Base-by-base conservation (phyloP, 2,888 invertebrate species). In the Pheosia tremula region DNA sequence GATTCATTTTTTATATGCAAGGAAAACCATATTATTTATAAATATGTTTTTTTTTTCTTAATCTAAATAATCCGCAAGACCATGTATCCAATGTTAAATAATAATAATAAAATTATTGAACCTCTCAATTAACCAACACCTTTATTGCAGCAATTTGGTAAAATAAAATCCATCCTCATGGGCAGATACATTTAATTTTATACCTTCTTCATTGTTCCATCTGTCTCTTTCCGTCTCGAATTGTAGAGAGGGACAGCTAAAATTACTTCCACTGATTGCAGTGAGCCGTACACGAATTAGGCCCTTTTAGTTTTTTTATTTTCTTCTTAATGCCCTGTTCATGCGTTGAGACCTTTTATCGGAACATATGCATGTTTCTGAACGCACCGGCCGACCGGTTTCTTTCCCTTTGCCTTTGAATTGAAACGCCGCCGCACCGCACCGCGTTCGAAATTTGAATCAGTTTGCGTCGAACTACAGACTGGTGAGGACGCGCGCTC, bases 221-320 rank as follows among this genome's bases (percentile, higher is more conserved):
- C 72, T 67, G 36, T 88, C 86, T 76, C 80, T 57, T 71, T 84
- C 77, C 62, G 67, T 68, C 81, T 61, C 71, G 60, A 60, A 61
- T 43, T 45, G 45, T 63, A 78, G 82, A 85, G 75, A 78, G 84
- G 80, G 86, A 86, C 66, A 75, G 80, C 75, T 78, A 80, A 90
- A 91, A 91, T 91, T 86, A 88, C 90, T 86, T 85, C 88, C 88
- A 87, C 86, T 90, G 91, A 92, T 92, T 90, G 90, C 90, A 89
- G 87, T 87, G 88, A 91, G 89, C 89, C 88, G 87, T 88, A 90
- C 88, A 90, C 86, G 92, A 92, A 91, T 92, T 91, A 93, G 90
- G 86, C 83, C 86, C 86, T 88, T 89, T 88, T 85, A 77, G 74
- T 85, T 84, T 83, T 86, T 86, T 85, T 86, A 76, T 81, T 86